Evolutionary conservation across 2,888 invertebrate genomes (phyloP).

Genomic region (Panopea generosa): DNA sequence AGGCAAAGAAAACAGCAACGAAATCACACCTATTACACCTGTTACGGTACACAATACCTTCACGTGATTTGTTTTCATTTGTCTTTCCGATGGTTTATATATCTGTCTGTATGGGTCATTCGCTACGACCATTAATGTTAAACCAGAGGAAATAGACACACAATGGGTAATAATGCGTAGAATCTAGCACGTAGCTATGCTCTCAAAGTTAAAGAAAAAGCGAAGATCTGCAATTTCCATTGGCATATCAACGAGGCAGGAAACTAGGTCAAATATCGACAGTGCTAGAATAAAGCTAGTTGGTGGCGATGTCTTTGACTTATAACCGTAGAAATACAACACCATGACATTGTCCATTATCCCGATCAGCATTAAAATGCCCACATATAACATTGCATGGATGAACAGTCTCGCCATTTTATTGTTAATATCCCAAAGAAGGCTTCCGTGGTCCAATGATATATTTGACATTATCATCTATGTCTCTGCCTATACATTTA

Average conservation of each 20-base stretch:
- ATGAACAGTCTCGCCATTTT: constrained; percentile 63
- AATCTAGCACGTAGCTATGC: constrained; percentile 67
- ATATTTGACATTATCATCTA: constrained; percentile 19
- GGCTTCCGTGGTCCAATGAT: constrained; percentile 9
- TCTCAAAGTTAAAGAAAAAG: constrained; percentile 68
- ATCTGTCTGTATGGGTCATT: constrained; percentile 66
- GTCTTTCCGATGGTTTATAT: constrained; percentile 56
- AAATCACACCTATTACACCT: constrained; percentile 36
- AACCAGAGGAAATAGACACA: constrained; percentile 62
- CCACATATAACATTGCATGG: constrained; percentile 69
- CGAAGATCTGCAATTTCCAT: constrained; percentile 74
- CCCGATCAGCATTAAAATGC: constrained; percentile 68
- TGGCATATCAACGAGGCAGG: constrained; percentile 72
- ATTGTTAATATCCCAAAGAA: constrained; percentile 58
- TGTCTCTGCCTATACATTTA: too few relatives aligned
- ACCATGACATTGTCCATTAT: constrained; percentile 72
- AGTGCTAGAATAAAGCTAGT: constrained; percentile 71
- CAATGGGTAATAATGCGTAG: constrained; percentile 67
- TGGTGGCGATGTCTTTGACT: constrained; percentile 64
- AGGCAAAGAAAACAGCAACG: constrained; percentile 52
- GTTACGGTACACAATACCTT: constrained; percentile 53
- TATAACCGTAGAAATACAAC: constrained; percentile 67
- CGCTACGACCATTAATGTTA: constrained; percentile 70
- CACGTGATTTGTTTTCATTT: constrained; percentile 59
- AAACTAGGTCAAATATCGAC: constrained; percentile 69